These are phyloP conservation scores for Leptopilina syphax DNA, from an alignment of 2,888 invertebrate genomes.

Conservation along the genomic window DNA sequence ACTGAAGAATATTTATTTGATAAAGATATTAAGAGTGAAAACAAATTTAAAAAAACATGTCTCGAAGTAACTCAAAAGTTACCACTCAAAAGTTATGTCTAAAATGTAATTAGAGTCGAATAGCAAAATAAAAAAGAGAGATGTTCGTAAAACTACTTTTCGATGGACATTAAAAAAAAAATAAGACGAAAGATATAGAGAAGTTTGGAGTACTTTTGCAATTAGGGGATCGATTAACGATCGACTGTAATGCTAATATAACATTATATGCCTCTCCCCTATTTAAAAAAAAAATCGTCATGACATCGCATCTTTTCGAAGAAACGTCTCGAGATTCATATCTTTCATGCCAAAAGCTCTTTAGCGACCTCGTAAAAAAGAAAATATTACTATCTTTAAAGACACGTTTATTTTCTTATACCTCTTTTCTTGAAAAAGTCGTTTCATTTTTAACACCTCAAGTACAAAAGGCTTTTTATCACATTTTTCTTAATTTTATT, in stretches of 20 bases:
- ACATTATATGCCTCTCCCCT: not conserved
- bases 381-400: conserved; percentile 17
- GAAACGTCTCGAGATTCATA: conserved; percentile 32
- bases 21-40: no score
- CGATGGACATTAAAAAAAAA: not conserved
- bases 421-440: not conserved
- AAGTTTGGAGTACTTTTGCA: conserved; percentile 6
- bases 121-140: not conserved
- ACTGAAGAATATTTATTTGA: no score
- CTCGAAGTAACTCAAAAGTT: no score
- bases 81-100: no score
- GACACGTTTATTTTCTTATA: not conserved
- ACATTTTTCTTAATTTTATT: not conserved
- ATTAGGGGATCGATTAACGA: conserved; percentile 18
- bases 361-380: conserved; percentile 37
- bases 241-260: conserved; percentile 12
- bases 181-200: not conserved
- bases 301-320: conserved; percentile 4
- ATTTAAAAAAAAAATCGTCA: conserved; percentile 13
- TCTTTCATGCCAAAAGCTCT: conserved; percentile 17
- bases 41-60: no score
- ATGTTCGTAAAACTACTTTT: not conserved
- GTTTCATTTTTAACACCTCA: conserved; percentile 2
- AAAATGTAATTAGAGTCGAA: no score
- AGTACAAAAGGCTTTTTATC: not conserved